Evolutionary conservation across 1,140 invertebrate genomes (phyloP).

Genomic region (Aphelenchoides besseyi): DNA sequence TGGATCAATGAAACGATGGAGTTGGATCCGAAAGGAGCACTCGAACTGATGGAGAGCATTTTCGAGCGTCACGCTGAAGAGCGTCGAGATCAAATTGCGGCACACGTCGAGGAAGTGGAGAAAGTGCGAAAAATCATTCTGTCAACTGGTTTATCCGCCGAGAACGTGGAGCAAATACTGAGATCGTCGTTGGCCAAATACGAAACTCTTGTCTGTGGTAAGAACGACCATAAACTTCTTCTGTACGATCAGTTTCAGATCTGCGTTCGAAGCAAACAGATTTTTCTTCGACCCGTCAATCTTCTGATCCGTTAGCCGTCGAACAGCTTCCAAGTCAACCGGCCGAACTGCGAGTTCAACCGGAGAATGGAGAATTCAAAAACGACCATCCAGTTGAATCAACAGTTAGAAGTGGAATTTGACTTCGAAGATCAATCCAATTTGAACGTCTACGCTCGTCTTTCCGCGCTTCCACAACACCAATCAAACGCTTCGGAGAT

Average conservation of each 20-base stretch:
- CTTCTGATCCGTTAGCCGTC: background rate
- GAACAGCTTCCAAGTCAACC: background rate
- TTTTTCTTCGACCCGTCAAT: background rate
- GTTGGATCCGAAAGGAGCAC: background rate
- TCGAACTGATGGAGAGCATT: background rate
- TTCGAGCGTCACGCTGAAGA: background rate
- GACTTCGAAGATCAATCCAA: background rate
- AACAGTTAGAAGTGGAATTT: background rate
- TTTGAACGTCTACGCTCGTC: background rate
- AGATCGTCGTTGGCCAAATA: too few relatives aligned
- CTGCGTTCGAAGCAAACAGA: background rate
- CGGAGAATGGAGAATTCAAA: background rate
- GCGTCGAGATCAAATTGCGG: background rate
- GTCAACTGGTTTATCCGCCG: background rate
- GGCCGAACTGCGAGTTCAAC: background rate
- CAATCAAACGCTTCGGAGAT: background rate
- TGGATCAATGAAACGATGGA: background rate
- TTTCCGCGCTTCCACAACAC: background rate
- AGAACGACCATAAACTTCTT: too few relatives aligned
- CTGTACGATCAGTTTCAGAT: background rate
- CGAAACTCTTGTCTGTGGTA: too few relatives aligned
- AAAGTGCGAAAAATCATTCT: background rate
- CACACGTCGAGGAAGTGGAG: background rate
- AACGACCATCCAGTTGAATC: background rate
- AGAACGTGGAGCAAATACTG: background rate